Percentiles rank a stretch among this genome's conserved stretches.
phyloP scores from a whole-genome alignment of 2,797 vertebrate species.

The Tragopan temminckii region DNA sequence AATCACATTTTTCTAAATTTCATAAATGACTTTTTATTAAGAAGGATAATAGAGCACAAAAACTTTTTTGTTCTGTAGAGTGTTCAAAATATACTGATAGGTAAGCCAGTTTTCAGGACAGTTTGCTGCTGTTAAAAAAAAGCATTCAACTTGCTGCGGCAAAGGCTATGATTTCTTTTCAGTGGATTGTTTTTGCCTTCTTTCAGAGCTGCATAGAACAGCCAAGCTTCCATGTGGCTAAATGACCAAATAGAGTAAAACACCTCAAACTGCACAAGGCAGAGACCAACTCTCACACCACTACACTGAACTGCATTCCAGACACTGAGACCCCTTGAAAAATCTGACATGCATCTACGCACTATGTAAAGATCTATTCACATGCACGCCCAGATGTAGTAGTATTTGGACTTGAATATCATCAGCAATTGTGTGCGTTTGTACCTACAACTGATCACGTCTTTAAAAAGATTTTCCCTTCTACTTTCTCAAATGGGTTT shows the following conservation, averaged over 20 bases:
- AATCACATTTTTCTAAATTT: conserved; percentile 3
- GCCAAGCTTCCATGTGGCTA: background rate
- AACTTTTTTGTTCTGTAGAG: background rate
- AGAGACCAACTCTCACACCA: background rate
- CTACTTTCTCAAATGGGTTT: conserved; percentile 11
- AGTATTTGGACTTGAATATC: background rate
- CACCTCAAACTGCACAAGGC: background rate
- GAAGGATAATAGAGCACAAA: background rate
- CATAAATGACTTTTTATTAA: conserved; percentile 34
- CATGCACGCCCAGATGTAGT: background rate
- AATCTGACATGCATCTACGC: background rate
- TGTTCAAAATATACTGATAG: background rate
- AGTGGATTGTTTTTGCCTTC: background rate
- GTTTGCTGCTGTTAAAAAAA: background rate
- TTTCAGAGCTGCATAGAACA: background rate
- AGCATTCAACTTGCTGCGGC: background rate
- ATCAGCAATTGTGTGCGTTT: background rate
- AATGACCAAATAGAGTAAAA: background rate
- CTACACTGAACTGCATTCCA: accelerated
- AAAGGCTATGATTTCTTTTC: background rate
- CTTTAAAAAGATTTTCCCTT: conserved; percentile 16
- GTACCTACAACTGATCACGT: background rate
- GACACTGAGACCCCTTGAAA: background rate
- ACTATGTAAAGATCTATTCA: background rate
- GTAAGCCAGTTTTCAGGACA: background rate